Percentiles rank a stretch among this genome's conserved stretches.
Evolutionary conservation across 2,113 vertebrate species (phyloP).

Genomic region (Neotoma lepida): DNA sequence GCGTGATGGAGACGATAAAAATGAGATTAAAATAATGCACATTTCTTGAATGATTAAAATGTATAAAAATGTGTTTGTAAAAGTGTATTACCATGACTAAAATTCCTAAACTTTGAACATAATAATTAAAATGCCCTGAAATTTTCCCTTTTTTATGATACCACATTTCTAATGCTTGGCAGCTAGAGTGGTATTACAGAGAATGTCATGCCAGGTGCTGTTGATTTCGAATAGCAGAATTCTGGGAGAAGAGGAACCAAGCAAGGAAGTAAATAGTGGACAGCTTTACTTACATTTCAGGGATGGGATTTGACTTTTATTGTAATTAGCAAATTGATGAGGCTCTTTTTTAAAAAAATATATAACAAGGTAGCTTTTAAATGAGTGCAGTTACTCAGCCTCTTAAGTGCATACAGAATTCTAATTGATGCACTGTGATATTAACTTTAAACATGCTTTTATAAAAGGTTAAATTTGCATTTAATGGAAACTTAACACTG

Average conservation of each 20-base stretch:
- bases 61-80: conserved; percentile 19
- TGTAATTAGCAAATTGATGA: conserved; percentile 61
- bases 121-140: background rate
- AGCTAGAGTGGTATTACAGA: conserved; percentile 24
- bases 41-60: background rate
- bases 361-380: conserved; percentile 57
- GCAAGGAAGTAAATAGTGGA: conserved; percentile 43
- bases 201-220: conserved; percentile 49
- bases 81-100: conserved; percentile 7
- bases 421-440: conserved; percentile 71
- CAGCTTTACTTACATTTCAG: conserved; percentile 52
- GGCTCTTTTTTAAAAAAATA: conserved; percentile 43
- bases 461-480: conserved; percentile 78
- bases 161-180: conserved; percentile 6
- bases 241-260: conserved; percentile 27
- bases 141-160: conserved; percentile 22
- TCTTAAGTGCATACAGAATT: conserved; percentile 69
- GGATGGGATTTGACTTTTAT: conserved; percentile 57
- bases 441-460: conserved; percentile 74
- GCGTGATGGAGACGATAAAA: background rate
- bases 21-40: conserved; percentile 6
- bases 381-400: conserved; percentile 64
- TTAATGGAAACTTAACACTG: conserved; percentile 76
- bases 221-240: conserved; percentile 48
- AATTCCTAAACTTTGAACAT: conserved; percentile 1